These are phyloP conservation scores for Cinclus mexicanus DNA, from an alignment of 2,113 vertebrate species.

Conservation along the genomic window DNA sequence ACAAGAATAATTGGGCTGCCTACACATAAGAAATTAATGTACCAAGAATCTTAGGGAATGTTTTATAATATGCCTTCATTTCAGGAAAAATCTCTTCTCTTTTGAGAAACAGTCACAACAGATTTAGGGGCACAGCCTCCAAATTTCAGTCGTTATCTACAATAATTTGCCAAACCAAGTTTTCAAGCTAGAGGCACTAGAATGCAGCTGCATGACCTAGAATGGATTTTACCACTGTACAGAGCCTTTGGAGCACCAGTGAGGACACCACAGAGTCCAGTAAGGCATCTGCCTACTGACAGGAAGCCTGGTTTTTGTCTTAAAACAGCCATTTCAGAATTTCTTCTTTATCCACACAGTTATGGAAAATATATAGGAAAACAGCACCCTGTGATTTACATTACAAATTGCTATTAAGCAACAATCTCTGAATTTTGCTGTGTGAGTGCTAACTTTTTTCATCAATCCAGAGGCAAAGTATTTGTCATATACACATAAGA, in stretches of 20 bases:
- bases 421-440: not conserved
- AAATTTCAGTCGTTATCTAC: not conserved
- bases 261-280: not conserved
- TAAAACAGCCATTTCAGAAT: not conserved
- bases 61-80: not conserved
- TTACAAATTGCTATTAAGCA: not conserved
- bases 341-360: not conserved
- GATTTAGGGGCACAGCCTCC: not conserved
- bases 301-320: not conserved
- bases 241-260: not conserved
- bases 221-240: not conserved
- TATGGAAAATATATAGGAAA: conserved; percentile 23
- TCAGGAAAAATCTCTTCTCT: not conserved
- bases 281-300: not conserved
- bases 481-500: not conserved
- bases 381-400: not conserved
- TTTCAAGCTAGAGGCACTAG: not conserved
- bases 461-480: not conserved
- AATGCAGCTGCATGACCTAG: not conserved
- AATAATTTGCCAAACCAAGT: not conserved
- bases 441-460: not conserved
- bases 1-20: not conserved
- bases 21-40: not conserved
- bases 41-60: not conserved
- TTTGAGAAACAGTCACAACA: not conserved